Evolutionary conservation across 2,888 invertebrate species (phyloP).

Genomic region (Lampropteryx suffumata): DNA sequence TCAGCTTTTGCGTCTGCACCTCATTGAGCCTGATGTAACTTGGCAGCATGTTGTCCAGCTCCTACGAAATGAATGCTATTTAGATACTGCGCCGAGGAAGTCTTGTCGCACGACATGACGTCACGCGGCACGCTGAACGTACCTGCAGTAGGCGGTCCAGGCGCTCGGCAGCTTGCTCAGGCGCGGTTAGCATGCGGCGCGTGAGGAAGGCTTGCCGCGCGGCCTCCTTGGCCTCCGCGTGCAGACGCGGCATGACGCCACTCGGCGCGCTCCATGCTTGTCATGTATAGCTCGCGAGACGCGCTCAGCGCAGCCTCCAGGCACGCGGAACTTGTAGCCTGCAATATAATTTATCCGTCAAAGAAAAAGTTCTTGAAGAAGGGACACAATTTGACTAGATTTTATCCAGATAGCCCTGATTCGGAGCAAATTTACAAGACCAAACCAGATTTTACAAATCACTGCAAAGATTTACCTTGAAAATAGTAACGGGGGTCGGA

Average conservation of each 20-base stretch:
- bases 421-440: too few species aligned
- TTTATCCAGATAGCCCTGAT: too few species aligned
- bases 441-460: too few species aligned
- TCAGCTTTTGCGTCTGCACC: constrained; percentile 35
- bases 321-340: constrained; percentile 39
- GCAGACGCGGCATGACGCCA: constrained; percentile 13
- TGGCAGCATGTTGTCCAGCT: constrained; percentile 36
- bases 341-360: not conserved
- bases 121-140: not conserved
- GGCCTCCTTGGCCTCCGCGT: constrained; percentile 13
- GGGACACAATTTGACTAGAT: too few species aligned
- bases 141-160: constrained; percentile 24
- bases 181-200: constrained; percentile 30
- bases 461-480: constrained; percentile 84
- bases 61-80: constrained; percentile 31
- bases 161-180: constrained; percentile 14
- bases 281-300: constrained; percentile 32
- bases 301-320: constrained; percentile 29
- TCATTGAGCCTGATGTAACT: constrained; percentile 40
- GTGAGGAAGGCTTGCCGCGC: constrained; percentile 34
- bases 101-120: too few species aligned
- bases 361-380: too few species aligned
- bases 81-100: too few species aligned
- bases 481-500: constrained; percentile 97
- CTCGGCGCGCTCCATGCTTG: constrained; percentile 31